Base-by-base conservation (phyloP, 2,888 invertebrate genomes). In the Tubiluchus corallicola region DNA sequence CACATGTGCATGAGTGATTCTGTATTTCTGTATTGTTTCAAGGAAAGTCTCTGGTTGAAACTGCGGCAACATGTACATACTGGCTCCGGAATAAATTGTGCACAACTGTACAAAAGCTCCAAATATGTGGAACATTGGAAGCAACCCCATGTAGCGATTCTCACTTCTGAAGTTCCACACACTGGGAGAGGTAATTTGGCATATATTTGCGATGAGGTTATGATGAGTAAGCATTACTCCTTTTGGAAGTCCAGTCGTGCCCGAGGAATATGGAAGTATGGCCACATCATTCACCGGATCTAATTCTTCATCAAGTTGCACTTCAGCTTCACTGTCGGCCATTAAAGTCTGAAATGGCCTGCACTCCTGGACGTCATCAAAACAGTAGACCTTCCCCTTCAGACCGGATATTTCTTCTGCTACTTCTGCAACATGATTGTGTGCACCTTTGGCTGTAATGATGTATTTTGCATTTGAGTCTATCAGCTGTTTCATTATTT, bases 81-180 rank as follows among this genome's bases (percentile, higher is more conserved):
- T 77, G 21, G 70, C 69, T 1, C 83, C 82, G 1, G 71, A 59
- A 18, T 82, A 52, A n/a, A n/a, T n/a, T 1, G 72, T 70, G 2
- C 75, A 54, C 51, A 78, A 63, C 1, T 72, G 64, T 0, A 74
- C 64, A 1, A 74, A 71, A 38, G 80, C 63, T 0, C 82, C 83
- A 56, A 79, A 85, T 45, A 81, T 79, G 61, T 85, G 85, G 63
- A 77, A 84, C 63, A 82, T 75, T 1, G 85, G 85, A 42, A 85
- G 62, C n/a, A 84, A 69, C 17, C 73, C 72, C 0, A 81, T n/a
- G n/a, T n/a, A n/a, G n/a, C n/a, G n/a, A n/a, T n/a, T n/a, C n/a
- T n/a, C n/a, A 19, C 43, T 20, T 2, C 42, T 49, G 41, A 17
- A 41, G 20, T 29, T 40, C 3, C 42, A 37, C 42, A 44, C 47